phyloP scores from a whole-genome alignment of 2,888 invertebrate species.

The Trimorus sp. region DNA sequence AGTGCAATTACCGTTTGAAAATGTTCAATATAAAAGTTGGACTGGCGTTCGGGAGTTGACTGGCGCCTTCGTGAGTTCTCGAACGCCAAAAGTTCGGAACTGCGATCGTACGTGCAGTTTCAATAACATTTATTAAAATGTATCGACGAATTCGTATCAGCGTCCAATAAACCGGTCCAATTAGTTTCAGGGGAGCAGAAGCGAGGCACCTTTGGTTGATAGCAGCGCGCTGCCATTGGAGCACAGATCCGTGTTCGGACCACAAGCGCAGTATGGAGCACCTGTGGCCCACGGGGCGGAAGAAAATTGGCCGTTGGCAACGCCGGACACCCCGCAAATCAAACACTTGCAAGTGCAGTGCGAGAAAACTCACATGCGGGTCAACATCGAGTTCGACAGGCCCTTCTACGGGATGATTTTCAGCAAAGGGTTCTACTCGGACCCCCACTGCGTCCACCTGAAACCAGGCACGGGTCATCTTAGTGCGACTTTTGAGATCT shows the following conservation, averaged over 20 bases:
- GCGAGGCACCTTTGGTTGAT: slow-evolving; percentile 90
- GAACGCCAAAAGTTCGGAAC: slow-evolving; percentile 24
- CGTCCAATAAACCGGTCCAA: slow-evolving; percentile 16
- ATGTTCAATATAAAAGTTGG: slow-evolving; percentile 46
- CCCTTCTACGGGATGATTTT: slow-evolving; percentile 98
- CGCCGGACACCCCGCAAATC: slow-evolving; percentile 95
- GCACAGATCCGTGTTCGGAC: slow-evolving; percentile 89
- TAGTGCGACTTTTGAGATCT: slow-evolving; percentile 96
- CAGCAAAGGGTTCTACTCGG: slow-evolving; percentile 96
- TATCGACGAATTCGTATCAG: slow-evolving; percentile 10
- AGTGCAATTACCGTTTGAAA: slow-evolving; percentile 31
- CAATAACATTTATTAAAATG: slow-evolving; percentile 47
- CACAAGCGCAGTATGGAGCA: slow-evolving; percentile 82
- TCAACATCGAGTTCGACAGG: slow-evolving; percentile 96
- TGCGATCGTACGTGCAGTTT: slow-evolving; percentile 13
- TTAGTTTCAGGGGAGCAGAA: slow-evolving; percentile 86
- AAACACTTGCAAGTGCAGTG: slow-evolving; percentile 97
- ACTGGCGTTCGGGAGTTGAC: too few relatives aligned
- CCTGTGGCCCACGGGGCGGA: slow-evolving; percentile 83
- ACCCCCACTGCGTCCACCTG: slow-evolving; percentile 94
- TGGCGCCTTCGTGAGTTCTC: slow-evolving; percentile 11
- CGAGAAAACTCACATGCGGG: slow-evolving; percentile 97
- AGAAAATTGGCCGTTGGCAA: slow-evolving; percentile 94
- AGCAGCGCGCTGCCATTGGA: slow-evolving; percentile 91
- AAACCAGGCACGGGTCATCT: slow-evolving; percentile 95